Conservation (phyloP, 2,113 vertebrate genomes). For the Octodon degus region DNA sequence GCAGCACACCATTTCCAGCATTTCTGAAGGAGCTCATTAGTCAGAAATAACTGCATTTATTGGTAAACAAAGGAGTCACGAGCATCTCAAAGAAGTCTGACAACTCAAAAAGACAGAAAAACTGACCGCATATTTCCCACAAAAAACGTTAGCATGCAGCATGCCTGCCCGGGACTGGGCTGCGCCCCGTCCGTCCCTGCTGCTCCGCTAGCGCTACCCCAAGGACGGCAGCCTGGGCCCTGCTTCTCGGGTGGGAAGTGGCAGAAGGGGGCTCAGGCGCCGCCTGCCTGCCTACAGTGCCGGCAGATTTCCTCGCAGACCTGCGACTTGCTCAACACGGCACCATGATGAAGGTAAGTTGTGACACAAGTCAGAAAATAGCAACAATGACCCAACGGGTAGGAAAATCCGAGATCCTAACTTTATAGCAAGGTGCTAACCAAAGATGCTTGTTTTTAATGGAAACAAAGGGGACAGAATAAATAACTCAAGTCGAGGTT, state of each 20-base stretch:
- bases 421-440: slow-evolving; percentile 25
- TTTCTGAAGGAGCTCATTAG: not conserved
- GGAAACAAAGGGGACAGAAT: not conserved
- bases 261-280: not conserved
- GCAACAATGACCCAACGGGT: not conserved
- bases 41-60: slow-evolving; percentile 17
- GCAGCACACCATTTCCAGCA: slow-evolving; percentile 29
- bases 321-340: not conserved
- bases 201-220: not conserved
- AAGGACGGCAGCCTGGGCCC: too few species aligned
- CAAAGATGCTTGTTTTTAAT: slow-evolving; percentile 17
- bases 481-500: not conserved
- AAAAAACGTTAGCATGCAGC: not conserved
- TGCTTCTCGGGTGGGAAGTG: too few species aligned
- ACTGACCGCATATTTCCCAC: not conserved
- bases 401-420: not conserved
- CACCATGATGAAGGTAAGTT: not conserved
- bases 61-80: not conserved
- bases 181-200: not conserved
- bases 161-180: not conserved
- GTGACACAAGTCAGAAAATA: slow-evolving; percentile 6
- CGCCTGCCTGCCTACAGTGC: not conserved
- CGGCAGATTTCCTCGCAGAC: not conserved
- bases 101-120: not conserved
- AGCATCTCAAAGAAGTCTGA: not conserved